A percentile compares a stretch with the other conserved stretches of the same genome.
Evolutionary conservation across 2,888 invertebrate species (phyloP).

Genomic region (Iselma pallidipennis): DNA sequence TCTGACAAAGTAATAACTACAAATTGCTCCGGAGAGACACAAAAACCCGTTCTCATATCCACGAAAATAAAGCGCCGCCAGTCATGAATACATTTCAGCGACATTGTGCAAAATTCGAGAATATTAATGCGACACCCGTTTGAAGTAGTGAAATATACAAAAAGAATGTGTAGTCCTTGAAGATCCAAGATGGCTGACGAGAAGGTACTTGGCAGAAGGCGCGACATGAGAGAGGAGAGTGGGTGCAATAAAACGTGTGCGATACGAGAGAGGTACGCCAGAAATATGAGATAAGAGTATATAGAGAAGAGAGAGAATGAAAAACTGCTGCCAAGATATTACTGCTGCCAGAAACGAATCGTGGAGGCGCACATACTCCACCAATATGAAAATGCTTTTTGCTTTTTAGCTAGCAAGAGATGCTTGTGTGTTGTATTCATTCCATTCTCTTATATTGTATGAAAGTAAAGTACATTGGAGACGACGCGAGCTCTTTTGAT

Average conservation of each 20-base stretch:
- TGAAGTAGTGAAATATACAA: slow-evolving; percentile 27
- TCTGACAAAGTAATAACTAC: slow-evolving; percentile 20
- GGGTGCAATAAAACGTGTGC: slow-evolving; percentile 51
- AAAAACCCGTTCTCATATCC: slow-evolving; percentile 18
- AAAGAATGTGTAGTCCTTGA: slow-evolving; percentile 35
- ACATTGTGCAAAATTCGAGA: slow-evolving; percentile 30
- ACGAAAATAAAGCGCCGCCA: slow-evolving; percentile 25
- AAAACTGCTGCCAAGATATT: slow-evolving; percentile 36
- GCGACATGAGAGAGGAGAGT: slow-evolving; percentile 41
- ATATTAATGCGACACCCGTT: slow-evolving; percentile 31
- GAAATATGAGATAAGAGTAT: slow-evolving; percentile 48
- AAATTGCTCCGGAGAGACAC: slow-evolving; percentile 16
- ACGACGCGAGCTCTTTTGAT: slow-evolving; percentile 30
- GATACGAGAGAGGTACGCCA: slow-evolving; percentile 48
- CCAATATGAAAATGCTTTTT: slow-evolving; percentile 17
- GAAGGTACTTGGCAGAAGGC: slow-evolving; percentile 41
- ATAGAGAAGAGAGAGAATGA: slow-evolving; percentile 32
- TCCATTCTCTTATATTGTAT: not conserved
- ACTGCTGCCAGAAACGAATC: slow-evolving; percentile 11
- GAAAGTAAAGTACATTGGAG: not conserved
- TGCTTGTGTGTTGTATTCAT: slow-evolving; percentile 5
- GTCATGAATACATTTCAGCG: slow-evolving; percentile 29
- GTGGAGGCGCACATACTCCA: slow-evolving; percentile 13
- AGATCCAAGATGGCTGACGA: slow-evolving; percentile 47
- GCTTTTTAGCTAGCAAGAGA: slow-evolving; percentile 1